Base-by-base conservation (phyloP, 2,797 vertebrate species). In the Betta splendens region DNA sequence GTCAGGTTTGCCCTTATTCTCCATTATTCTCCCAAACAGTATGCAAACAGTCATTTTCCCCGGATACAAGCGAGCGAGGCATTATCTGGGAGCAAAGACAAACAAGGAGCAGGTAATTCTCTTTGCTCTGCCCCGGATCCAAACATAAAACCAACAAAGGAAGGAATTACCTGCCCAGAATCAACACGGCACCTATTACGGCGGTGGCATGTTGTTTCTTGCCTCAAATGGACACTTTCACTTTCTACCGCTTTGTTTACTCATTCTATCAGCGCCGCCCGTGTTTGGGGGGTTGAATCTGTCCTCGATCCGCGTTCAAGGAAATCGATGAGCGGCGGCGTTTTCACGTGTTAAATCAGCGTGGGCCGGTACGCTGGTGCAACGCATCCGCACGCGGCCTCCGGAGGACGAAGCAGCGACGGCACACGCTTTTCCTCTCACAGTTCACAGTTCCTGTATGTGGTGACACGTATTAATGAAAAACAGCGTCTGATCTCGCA, bases 101-200 rank as follows among this genome's bases (percentile, higher is more conserved):
- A 83, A 85, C 75, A 80, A 17, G 44, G 56, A 69, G 46, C 59
- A 58, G 64, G 61, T 81, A 82, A 86, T 85, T 89, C 26, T 84
- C 71, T 80, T 83, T 82, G 60, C 74, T 66, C 33, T 69, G 63
- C 50, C 46, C n/a, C 68, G 38, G 56, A 80, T 77, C 58, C 60
- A 79, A 78, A 77, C 73, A 72, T 71, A 64, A 78, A 82, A 69
- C 62, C 68, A 75, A 76, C 72, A 80, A 78, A 70, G 55, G 48
- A 55, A 68, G 52, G 77, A 79, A 83, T 76, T 71, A 67, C 73
- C 54, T 66, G 21, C 52, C 64, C 57, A 64, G 32, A 39, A 40
- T 60, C 22, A 28, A 65, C 17, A 59, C 50, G 47, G 54, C 54
- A 21, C 7, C 63, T 44, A 70, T 80, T 80, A 60, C 56, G 26